Conservation (phyloP, 2,888 invertebrate species). For the Cataglyphis livida region DNA sequence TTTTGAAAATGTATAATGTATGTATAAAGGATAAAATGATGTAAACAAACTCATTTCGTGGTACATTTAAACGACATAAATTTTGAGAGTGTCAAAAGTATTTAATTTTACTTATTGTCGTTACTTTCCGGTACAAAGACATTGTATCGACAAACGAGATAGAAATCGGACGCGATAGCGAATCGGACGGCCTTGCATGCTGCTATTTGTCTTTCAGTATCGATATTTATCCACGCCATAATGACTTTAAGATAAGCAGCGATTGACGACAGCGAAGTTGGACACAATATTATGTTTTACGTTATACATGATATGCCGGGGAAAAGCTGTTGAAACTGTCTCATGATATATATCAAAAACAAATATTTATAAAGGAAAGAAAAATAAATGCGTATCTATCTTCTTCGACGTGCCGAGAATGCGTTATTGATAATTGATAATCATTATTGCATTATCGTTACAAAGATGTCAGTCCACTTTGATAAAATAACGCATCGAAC, state of each 20-base stretch:
- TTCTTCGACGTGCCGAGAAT: neutral
- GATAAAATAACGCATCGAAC: neutral
- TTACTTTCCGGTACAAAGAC: neutral
- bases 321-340: constrained; percentile 27
- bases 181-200: constrained; percentile 11
- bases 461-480: neutral
- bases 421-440: neutral
- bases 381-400: neutral
- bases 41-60: neutral
- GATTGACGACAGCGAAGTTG: constrained; percentile 30
- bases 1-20: neutral
- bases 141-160: constrained; percentile 13
- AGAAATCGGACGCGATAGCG: constrained; percentile 16
- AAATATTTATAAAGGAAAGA: neutral
- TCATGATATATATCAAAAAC: constrained; percentile 6
- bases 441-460: neutral
- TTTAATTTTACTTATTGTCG: neutral
- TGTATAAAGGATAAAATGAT: neutral
- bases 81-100: neutral
- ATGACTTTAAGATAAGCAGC: constrained; percentile 42
- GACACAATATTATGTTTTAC: constrained; percentile 28
- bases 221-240: constrained; percentile 35
- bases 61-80: neutral
- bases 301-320: constrained; percentile 18
- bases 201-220: constrained; percentile 48